These are phyloP conservation scores for Smittia sp. DNA, from an alignment of 2,888 invertebrate genomes.

Conservation along the genomic window DNA sequence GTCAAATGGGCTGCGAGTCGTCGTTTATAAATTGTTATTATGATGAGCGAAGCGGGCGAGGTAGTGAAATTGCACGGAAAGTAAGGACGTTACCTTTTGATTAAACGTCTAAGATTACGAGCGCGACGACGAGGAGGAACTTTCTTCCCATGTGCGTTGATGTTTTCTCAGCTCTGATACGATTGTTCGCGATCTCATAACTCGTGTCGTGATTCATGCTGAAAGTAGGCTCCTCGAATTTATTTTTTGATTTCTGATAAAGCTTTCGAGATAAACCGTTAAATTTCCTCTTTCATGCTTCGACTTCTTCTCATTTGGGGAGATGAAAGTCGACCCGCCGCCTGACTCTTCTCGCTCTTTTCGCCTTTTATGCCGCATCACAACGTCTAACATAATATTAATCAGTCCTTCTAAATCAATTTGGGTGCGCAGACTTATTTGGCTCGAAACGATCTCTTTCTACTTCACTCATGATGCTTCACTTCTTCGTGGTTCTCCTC, in stretches of 20 bases:
- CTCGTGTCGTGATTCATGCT: neutral
- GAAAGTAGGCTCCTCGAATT: slow-evolving; percentile 31
- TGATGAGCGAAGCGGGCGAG: neutral
- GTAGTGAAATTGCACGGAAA: neutral
- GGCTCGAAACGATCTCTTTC: slow-evolving; percentile 14
- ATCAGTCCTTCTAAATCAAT: slow-evolving; percentile 30
- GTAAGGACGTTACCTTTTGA: slow-evolving; percentile 20
- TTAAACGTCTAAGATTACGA: slow-evolving; percentile 14
- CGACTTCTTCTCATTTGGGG: neutral
- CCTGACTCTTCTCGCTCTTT: too few species aligned
- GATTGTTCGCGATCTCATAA: neutral
- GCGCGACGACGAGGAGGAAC: too few species aligned
- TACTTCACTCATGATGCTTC: neutral
- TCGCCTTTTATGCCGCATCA: neutral
- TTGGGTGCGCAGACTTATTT: slow-evolving; percentile 15
- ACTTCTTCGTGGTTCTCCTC: neutral
- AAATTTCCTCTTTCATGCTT: neutral
- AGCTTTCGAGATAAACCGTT: slow-evolving; percentile 22
- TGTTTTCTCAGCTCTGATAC: neutral
- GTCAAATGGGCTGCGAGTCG: neutral
- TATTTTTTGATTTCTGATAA: slow-evolving; percentile 19
- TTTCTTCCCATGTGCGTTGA: neutral
- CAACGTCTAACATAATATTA: slow-evolving; percentile 16
- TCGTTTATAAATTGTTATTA: neutral
- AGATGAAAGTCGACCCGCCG: slow-evolving; percentile 4